Conservation (phyloP, 2,888 invertebrate species). For the Vesta saturnalis region DNA sequence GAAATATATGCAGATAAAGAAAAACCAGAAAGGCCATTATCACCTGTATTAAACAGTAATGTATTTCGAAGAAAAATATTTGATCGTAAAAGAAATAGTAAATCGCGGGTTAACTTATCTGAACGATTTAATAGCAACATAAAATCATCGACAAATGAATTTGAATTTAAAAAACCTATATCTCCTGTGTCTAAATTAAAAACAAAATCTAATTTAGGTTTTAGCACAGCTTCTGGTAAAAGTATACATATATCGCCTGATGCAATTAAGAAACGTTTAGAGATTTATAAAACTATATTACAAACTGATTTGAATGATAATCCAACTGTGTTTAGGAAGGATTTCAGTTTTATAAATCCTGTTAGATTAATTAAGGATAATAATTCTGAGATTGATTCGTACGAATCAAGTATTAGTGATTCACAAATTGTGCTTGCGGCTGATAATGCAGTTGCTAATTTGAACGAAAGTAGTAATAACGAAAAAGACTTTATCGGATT, state of each 20-base stretch:
- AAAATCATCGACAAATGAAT: constrained; percentile 26
- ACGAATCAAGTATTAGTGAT: constrained; percentile 31
- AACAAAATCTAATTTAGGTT: constrained; percentile 42
- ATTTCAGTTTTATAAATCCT: not conserved
- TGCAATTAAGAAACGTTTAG: constrained; percentile 5
- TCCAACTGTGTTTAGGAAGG: not conserved
- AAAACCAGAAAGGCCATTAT: constrained; percentile 43
- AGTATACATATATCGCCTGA: not conserved
- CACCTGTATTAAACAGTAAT: constrained; percentile 50
- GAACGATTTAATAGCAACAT: constrained; percentile 24
- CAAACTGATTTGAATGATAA: constrained; percentile 30
- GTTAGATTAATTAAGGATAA: not conserved
- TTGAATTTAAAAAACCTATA: constrained; percentile 46
- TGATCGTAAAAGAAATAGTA: constrained; percentile 31
- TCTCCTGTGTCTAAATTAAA: constrained; percentile 26
- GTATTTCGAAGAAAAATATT: constrained; percentile 30
- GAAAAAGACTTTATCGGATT: not conserved
- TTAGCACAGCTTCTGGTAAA: constrained; percentile 58
- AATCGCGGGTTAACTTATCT: constrained; percentile 24
- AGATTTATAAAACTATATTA: constrained; percentile 18
- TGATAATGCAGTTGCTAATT: constrained; percentile 28
- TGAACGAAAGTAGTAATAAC: not conserved
- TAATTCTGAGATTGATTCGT: constrained; percentile 3
- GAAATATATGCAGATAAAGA: not conserved
- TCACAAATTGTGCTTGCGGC: constrained; percentile 31